Evolutionary conservation across 2,113 vertebrate species (phyloP), one percentile per base, ranked within the genome.

Genomic region (Callopanchax toddi): DNA sequence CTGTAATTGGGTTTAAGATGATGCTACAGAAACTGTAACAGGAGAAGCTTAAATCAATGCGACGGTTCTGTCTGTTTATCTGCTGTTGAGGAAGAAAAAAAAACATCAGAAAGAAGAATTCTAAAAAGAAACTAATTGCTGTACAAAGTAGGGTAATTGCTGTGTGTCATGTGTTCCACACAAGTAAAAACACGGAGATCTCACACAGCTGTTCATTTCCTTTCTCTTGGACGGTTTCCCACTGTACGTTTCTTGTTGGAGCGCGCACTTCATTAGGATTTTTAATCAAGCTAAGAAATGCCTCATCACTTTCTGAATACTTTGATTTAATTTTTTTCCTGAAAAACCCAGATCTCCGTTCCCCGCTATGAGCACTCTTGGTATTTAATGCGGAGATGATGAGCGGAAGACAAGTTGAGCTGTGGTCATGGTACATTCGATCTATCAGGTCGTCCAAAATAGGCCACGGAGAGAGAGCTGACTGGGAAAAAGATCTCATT

Each of bases 1-100:
- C 87, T 87, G 91, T 93, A 92, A 93, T 92, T 92, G 87, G 89
- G 86, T 89, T 89, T 91, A 91, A 92, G 90, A 91, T 92, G 91
- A 90, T 92, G 86, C 92, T 91, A 92, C 87, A 90, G 91, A 91
- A 88, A 89, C 77, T 90, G 92, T 86, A 92, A 92, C 78, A 46
- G 80, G 89, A 93, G 89, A 86, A 60, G 87, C 26, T 56, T 73
- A 73, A 92, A 93, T 93, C 92, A 92, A 93, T 92, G 89, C 89
- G 89, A 82, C 81, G 81, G 79, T 85, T 85, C 80, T 82, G 79
- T 78, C 81, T 89, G 87, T 91, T 87, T 91, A 91, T 89, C 86
- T 89, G 73, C 79, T 85, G 71, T 82, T 87, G 76, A 83, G 79
- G 75, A 78, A n/a, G 4, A 18, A 18, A 76, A 81, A 88, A 85